A percentile compares a stretch with the other conserved stretches of the same genome.
Evolutionary conservation across 2,797 vertebrate genomes (phyloP).

Genomic region (Erithacus rubecula): DNA sequence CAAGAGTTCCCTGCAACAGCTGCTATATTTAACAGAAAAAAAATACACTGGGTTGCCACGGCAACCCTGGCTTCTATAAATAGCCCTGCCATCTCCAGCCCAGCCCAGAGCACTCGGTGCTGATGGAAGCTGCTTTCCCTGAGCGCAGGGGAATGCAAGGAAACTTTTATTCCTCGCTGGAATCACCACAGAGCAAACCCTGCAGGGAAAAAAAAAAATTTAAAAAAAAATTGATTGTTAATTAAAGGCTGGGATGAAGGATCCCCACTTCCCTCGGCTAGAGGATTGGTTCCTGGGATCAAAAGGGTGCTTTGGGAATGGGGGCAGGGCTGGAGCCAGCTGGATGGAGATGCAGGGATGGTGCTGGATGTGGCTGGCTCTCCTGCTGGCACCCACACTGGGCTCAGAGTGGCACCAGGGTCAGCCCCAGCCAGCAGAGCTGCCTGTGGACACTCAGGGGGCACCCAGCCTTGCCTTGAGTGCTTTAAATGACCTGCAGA

Average conservation of each 20-base stretch:
- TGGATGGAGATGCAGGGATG: fast-evolving
- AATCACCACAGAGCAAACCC: neutral
- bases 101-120: neutral
- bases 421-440: neutral
- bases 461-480: neutral
- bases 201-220: no score
- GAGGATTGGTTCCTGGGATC: fast-evolving
- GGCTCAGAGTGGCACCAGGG: neutral
- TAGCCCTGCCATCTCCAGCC: constrained; percentile 36
- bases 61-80: constrained; percentile 68
- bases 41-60: constrained; percentile 54
- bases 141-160: neutral
- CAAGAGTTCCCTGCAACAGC: constrained; percentile 52
- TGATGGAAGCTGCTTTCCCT: neutral
- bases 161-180: neutral
- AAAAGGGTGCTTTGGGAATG: fast-evolving
- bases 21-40: constrained; percentile 70
- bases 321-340: neutral
- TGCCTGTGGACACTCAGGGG: neutral
- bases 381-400: fast-evolving
- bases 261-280: neutral
- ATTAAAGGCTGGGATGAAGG: neutral
- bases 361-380: neutral
- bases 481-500: neutral
- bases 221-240: neutral